Conservation (phyloP, 2,113 vertebrate genomes). For the Caretta caretta region DNA sequence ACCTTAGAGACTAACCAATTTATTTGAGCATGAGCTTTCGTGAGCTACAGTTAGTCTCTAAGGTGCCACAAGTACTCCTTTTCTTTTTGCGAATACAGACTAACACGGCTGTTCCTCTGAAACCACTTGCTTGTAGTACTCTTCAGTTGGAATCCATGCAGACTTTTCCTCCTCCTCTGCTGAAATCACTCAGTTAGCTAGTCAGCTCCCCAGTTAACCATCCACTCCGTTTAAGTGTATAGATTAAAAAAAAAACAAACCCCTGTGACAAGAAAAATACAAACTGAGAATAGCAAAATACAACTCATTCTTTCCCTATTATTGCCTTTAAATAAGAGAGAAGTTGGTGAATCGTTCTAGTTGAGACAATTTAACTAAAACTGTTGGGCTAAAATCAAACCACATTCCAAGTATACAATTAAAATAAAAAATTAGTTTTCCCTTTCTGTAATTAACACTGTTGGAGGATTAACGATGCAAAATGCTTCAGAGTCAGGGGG, state of each 20-base stretch:
- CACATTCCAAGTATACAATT: too few relatives aligned
- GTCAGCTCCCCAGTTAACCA: background rate
- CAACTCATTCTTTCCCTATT: background rate
- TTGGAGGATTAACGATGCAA: too few relatives aligned
- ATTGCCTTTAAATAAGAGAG: background rate
- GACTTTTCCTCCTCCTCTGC: background rate
- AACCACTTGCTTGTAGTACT: background rate
- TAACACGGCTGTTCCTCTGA: too few relatives aligned
- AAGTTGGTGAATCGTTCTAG: background rate
- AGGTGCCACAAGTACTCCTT: too few relatives aligned
- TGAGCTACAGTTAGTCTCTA: too few relatives aligned
- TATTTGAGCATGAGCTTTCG: too few relatives aligned
- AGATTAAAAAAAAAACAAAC: too few relatives aligned
- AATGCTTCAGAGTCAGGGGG: too few relatives aligned
- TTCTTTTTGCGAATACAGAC: too few relatives aligned
- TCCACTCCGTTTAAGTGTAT: background rate
- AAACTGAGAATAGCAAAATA: background rate
- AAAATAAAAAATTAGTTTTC: too few relatives aligned
- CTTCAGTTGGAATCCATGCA: background rate
- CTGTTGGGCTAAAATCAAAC: background rate
- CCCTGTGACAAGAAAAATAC: background rate
- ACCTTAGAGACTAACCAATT: too few relatives aligned
- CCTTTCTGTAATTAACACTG: too few relatives aligned
- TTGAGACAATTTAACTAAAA: background rate
- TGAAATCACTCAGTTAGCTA: background rate